A percentile compares a stretch with the other conserved stretches of the same genome.
These are phyloP conservation scores for Conops quadrifasciatus DNA, from an alignment of 2,888 invertebrate genomes.

Conservation along the genomic window DNA sequence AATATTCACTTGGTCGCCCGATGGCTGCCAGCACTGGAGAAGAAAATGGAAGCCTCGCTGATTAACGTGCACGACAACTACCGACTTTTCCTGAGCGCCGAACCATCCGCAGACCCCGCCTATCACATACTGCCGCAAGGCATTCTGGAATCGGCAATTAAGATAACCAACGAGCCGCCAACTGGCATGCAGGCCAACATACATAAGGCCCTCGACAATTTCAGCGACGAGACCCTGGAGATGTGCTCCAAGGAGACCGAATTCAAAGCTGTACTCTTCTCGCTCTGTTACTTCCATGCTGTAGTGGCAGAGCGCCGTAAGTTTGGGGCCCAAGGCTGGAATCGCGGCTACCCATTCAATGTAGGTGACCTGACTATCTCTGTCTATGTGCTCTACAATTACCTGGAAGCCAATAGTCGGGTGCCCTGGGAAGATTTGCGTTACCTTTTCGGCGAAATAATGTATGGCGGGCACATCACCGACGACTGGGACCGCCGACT, in stretches of 20 bases:
- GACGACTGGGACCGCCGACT: constrained; percentile 94
- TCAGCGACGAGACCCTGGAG: constrained; percentile 90
- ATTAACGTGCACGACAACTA: constrained; percentile 74
- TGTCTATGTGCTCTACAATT: constrained; percentile 88
- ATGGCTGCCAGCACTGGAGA: constrained; percentile 89
- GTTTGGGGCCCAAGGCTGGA: constrained; percentile 70
- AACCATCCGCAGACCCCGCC: constrained; percentile 77
- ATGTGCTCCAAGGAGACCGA: constrained; percentile 93
- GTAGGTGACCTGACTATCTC: constrained; percentile 91
- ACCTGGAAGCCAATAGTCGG: constrained; percentile 85
- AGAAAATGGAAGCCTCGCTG: constrained; percentile 85
- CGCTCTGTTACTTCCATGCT: constrained; percentile 94
- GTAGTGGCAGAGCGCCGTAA: constrained; percentile 91
- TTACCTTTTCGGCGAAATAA: constrained; percentile 95
- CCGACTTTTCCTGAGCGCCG: constrained; percentile 85
- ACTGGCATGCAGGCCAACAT: constrained; percentile 94
- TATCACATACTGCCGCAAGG: constrained; percentile 81
- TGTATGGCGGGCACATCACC: constrained; percentile 97
- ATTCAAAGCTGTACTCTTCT: constrained; percentile 88
- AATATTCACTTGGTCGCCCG: constrained; percentile 91
- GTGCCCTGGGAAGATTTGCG: constrained; percentile 95
- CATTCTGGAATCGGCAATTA: constrained; percentile 90
- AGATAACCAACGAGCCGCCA: constrained; percentile 96
- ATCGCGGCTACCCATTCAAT: constrained; percentile 78
- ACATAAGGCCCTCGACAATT: constrained; percentile 91